Base-by-base conservation (phyloP, 2,888 invertebrate species). In the Tenthredo distinguenda region DNA sequence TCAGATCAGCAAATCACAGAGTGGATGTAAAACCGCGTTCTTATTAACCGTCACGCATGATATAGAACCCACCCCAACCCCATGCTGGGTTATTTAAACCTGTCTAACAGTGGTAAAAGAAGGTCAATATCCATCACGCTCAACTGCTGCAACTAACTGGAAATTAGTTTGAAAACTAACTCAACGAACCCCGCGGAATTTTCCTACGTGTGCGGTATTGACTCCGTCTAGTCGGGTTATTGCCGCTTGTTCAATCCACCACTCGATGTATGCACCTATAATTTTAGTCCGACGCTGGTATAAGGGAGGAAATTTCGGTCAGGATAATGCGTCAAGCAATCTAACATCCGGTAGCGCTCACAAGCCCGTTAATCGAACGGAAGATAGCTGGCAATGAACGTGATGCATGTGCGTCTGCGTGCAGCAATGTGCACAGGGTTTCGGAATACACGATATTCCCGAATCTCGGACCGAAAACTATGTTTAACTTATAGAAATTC, bases 1-100 rank as follows among this genome's bases (percentile, higher is more conserved):
- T 88, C 88, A 88, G 88, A 88, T 90, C 88, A 88, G 87, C 87
- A 85, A 81, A 76, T 87, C 87, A 87, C 68, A 55, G 55, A 55
- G 55, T n/a, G 18, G 55, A 55, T 55, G 55, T 55, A 55, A 55
- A 55, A n/a, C 55, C n/a, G 7, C 7, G 55, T 55, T 55, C 55
- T 55, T 55, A 55, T 55, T 55, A 55, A 55, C 55, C 18, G 55
- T 50, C n/a, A n/a, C n/a, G 55, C 55, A n/a, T 55, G 55, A 55
- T n/a, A 55, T n/a, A 55, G 55, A 55, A 15, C 55, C 50, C 50
- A 18, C n/a, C 18, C 18, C 18, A 7, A n/a, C 55, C 55, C n/a
- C 1, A 0, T 10, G 5, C 0, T 1, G 55, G n/a, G 18, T 55
- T 55, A 55, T 55, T n/a, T n/a, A 55, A 55, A 55, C 55, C 55